These are phyloP conservation scores for Cyrtonyx montezumae DNA, from an alignment of 2,113 vertebrate genomes.

Conservation along the genomic window DNA sequence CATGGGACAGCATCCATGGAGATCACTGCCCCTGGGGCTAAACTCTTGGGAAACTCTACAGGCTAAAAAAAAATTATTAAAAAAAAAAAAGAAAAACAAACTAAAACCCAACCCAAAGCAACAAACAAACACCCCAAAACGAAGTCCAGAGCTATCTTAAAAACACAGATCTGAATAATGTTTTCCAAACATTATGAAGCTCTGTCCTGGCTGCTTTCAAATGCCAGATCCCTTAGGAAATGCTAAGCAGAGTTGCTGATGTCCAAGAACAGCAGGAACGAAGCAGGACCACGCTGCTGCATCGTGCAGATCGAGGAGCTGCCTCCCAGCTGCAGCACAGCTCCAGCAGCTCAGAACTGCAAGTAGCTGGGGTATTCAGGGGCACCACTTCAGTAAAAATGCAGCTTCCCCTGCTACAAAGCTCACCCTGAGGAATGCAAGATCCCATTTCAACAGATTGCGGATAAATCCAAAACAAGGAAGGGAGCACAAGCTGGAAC, in stretches of 20 bases:
- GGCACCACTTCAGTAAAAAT: not conserved
- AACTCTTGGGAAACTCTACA: not conserved
- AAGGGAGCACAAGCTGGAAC: not conserved
- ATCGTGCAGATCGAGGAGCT: not conserved
- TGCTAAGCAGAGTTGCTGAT: constrained; percentile 32
- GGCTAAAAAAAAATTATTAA: not conserved
- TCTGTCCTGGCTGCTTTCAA: constrained; percentile 18
- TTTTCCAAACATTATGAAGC: constrained; percentile 30
- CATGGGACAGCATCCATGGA: not conserved
- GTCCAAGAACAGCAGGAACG: constrained; percentile 3
- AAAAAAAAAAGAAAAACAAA: too few relatives aligned
- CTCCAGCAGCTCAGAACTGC: not conserved
- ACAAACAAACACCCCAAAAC: not conserved
- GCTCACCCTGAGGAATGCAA: not conserved
- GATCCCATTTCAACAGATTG: not conserved
- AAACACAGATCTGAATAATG: not conserved
- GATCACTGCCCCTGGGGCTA: not conserved
- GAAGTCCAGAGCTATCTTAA: not conserved
- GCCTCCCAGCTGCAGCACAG: too few relatives aligned
- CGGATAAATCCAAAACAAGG: not conserved
- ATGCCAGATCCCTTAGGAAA: constrained; percentile 62
- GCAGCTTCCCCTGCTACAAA: not conserved
- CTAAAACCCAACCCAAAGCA: not conserved
- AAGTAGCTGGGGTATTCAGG: not conserved
- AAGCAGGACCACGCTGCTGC: not conserved